These are phyloP conservation scores for Epirrhoe tristata DNA, from an alignment of 2,888 invertebrate species.

Conservation along the genomic window DNA sequence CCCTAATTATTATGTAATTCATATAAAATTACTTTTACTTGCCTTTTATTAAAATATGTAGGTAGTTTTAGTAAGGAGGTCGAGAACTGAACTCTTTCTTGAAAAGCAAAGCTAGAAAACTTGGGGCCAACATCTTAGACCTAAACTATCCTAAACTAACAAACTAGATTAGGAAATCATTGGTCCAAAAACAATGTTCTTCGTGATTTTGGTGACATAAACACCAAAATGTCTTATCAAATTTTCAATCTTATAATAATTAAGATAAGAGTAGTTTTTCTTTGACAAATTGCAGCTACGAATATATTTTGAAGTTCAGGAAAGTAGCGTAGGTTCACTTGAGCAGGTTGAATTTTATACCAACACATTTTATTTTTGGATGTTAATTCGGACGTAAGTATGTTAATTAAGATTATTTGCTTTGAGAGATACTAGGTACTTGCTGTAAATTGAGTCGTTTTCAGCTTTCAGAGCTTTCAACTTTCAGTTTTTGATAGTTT, in stretches of 20 bases:
- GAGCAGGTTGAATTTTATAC: neutral
- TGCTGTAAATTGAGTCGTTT: too few species aligned
- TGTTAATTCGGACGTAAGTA: neutral
- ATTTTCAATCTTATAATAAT: slow-evolving; percentile 33
- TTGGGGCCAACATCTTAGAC: slow-evolving; percentile 54
- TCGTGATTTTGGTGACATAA: slow-evolving; percentile 31
- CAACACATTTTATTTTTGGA: neutral
- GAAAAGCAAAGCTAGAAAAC: slow-evolving; percentile 50
- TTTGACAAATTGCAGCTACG: neutral
- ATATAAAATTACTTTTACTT: too few species aligned
- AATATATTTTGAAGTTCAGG: neutral
- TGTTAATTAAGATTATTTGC: neutral
- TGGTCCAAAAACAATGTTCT: slow-evolving; percentile 58
- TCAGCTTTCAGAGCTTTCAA: too few species aligned
- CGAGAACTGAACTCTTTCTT: slow-evolving; percentile 27
- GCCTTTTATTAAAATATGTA: neutral
- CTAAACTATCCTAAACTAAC: slow-evolving; percentile 62
- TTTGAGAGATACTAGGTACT: too few species aligned
- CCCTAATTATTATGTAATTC: too few species aligned
- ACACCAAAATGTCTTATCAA: neutral
- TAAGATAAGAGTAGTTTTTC: neutral
- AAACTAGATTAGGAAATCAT: slow-evolving; percentile 66
- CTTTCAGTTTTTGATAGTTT: too few species aligned
- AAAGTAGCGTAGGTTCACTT: slow-evolving; percentile 8
- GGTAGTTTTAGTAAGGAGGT: slow-evolving; percentile 6